Evolutionary conservation across 2,888 invertebrate genomes (phyloP).

Genomic region (Drosophila meridionalis): DNA sequence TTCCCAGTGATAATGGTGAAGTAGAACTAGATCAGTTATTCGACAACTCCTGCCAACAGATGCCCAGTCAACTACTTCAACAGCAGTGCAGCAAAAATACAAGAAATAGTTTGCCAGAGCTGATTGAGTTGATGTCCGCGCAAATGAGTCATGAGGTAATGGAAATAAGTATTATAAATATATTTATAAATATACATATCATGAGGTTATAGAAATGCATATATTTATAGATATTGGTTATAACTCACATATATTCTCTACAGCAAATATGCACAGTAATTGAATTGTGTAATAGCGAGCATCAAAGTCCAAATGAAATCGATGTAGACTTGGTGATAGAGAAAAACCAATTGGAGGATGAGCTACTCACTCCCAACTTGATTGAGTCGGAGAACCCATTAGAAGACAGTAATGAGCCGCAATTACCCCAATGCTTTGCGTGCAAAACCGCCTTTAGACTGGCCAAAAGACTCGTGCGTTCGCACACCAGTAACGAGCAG

Average conservation of each 20-base stretch:
- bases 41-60: not conserved
- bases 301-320: not conserved
- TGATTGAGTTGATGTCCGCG: slow-evolving; percentile 7
- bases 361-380: not conserved
- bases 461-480: slow-evolving; percentile 11
- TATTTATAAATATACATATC: not conserved
- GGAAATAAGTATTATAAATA: not conserved
- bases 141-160: slow-evolving; percentile 25
- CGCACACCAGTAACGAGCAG: slow-evolving; percentile 15
- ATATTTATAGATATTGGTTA: not conserved
- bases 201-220: not conserved
- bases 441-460: slow-evolving; percentile 24
- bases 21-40: not conserved
- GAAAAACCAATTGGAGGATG: not conserved
- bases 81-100: not conserved
- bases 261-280: slow-evolving; percentile 29
- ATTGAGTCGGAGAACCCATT: not conserved
- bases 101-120: not conserved
- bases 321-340: not conserved
- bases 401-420: not conserved
- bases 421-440: slow-evolving; percentile 13
- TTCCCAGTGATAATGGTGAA: not conserved
- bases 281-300: slow-evolving; percentile 16
- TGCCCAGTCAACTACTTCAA: not conserved
- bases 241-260: not conserved